phyloP scores from a whole-genome alignment of 1,140 invertebrate species.

The Bombus fervidus region DNA sequence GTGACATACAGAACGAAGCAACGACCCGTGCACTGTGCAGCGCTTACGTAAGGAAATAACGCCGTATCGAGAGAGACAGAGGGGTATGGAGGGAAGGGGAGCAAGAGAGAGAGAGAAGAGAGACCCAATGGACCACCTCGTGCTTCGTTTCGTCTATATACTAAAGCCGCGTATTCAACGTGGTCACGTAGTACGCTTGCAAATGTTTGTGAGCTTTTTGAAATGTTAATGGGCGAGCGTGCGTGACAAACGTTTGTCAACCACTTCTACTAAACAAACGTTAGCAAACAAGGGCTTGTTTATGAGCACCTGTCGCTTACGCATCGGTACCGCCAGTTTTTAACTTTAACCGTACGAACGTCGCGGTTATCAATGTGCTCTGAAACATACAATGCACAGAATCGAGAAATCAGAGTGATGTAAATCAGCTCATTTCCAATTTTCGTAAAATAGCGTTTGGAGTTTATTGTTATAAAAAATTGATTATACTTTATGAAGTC shows the following conservation, averaged over 20 bases:
- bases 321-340: not conserved
- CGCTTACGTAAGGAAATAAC: constrained; percentile 76
- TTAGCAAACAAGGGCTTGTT: constrained; percentile 5
- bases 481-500: too few species aligned
- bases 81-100: not conserved
- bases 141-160: constrained; percentile 19
- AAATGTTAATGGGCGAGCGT: not conserved
- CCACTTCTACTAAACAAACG: constrained; percentile 6
- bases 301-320: not conserved
- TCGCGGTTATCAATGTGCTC: not conserved
- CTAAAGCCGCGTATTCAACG: not conserved
- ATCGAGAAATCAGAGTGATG: too few species aligned
- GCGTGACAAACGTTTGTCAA: constrained; percentile 11
- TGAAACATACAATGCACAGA: not conserved
- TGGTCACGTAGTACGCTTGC: constrained; percentile 1
- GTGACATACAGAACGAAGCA: constrained; percentile 78
- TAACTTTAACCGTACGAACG: not conserved
- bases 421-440: too few species aligned
- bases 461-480: too few species aligned
- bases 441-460: too few species aligned
- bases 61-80: constrained; percentile 56
- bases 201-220: constrained; percentile 13
- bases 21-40: constrained; percentile 70
- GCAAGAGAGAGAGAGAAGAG: not conserved
- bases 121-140: constrained; percentile 65